phyloP scores from a whole-genome alignment of 2,888 invertebrate species.

The Troides aeacus region DNA sequence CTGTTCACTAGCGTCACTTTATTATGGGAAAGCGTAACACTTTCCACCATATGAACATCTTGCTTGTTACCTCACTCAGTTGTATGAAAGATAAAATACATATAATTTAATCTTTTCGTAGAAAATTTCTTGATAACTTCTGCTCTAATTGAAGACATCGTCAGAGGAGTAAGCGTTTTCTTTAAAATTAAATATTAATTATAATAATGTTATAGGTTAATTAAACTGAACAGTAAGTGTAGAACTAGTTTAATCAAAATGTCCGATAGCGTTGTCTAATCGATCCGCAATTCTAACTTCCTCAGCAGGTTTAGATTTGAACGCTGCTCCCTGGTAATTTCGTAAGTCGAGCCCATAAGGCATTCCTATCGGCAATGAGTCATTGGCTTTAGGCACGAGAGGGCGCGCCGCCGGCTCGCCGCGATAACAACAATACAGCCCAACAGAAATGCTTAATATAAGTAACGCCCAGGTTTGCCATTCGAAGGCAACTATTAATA shows the following conservation, averaged over 20 bases:
- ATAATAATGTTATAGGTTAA: neutral
- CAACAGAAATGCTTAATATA: constrained; percentile 34
- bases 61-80: neutral
- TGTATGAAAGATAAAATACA: neutral
- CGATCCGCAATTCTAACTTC: constrained; percentile 51
- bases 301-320: constrained; percentile 53
- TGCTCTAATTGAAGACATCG: neutral
- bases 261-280: constrained; percentile 47
- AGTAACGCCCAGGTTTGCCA: constrained; percentile 19
- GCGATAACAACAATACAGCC: constrained; percentile 46
- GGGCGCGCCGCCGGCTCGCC: constrained; percentile 41
- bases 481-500: constrained; percentile 10
- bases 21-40: neutral
- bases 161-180: neutral
- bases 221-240: neutral
- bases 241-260: constrained; percentile 7
- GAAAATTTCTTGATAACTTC: neutral
- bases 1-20: neutral
- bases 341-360: constrained; percentile 52
- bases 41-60: too few species aligned
- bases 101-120: neutral
- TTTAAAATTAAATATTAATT: neutral
- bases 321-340: constrained; percentile 51
- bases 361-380: constrained; percentile 57
- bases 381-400: constrained; percentile 44